These are phyloP conservation scores for Catalaphyllia jardinei DNA, from an alignment of 64 coral and sea anemone genomes.

Conservation along the genomic window DNA sequence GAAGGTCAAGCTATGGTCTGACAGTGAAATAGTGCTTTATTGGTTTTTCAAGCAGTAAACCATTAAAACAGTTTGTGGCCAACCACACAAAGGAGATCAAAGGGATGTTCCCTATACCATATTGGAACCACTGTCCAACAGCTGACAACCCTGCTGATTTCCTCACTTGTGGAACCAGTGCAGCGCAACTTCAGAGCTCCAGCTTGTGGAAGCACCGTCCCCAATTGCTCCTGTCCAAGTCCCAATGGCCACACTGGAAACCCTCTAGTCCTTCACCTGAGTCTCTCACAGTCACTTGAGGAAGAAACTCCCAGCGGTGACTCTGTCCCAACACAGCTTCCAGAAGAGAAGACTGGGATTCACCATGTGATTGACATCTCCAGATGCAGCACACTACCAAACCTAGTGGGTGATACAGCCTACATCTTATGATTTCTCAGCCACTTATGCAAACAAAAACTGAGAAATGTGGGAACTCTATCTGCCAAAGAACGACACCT, in stretches of 20 bases:
- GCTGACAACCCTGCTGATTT: slow-evolving; percentile 56
- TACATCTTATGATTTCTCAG: slow-evolving; percentile 20
- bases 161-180: slow-evolving; percentile 20
- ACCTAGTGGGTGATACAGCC: slow-evolving; percentile 38
- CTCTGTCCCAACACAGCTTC: not conserved
- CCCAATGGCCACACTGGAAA: slow-evolving; percentile 27
- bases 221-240: not conserved
- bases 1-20: slow-evolving; percentile 55
- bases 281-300: slow-evolving; percentile 12
- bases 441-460: slow-evolving; percentile 4
- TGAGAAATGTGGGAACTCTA: slow-evolving; percentile 5
- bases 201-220: slow-evolving; percentile 32
- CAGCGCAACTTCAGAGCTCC: slow-evolving; percentile 3
- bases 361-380: slow-evolving; percentile 30
- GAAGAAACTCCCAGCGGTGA: slow-evolving; percentile 2
- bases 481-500: slow-evolving; percentile 7
- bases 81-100: slow-evolving; percentile 51
- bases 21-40: slow-evolving; percentile 70
- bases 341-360: slow-evolving; percentile 14
- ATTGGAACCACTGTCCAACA: slow-evolving; percentile 56
- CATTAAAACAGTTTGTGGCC: slow-evolving; percentile 55
- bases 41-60: slow-evolving; percentile 55
- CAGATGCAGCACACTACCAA: slow-evolving; percentile 10
- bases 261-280: slow-evolving; percentile 20
- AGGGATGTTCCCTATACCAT: no score